Evolutionary conservation across 1,140 invertebrate genomes (phyloP), one percentile per base, ranked within the genome.

Genomic region (Cecropterus lyciades): DNA sequence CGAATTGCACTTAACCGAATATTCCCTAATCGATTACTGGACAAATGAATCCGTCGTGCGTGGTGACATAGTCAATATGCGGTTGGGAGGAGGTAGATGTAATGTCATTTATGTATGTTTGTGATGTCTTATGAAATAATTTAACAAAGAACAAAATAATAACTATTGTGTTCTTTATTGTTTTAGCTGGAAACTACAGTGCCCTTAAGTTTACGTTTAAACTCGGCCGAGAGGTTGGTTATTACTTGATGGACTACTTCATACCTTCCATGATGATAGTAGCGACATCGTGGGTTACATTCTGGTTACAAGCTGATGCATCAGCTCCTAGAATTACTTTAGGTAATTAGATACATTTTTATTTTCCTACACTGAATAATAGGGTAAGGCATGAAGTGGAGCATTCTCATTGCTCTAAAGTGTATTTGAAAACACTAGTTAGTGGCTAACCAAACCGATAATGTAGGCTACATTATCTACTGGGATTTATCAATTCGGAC

Each of bases 211-310:
- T 97, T 70, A 95, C 95, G 4, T 97, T 97, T 67, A 95, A 96
- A 77, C 82, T 98, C 10, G 94, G 95, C 0, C 93, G 97, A 24
- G 96, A 97, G 92, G 96, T 97, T 72, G 97, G 97, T 45, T 97
- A 97, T 82, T 98, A 98, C 75, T 92, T 98, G 49, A 97, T 98
- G 94, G 97, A 98, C 72, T 98, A 97, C 79, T 98, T 97, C 73
- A 94, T 98, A 64, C 97, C 97, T 0, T 97, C 97, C 4, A 97
- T 98, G 92, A 94, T 98, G 67, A 95, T 98, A 57, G 97, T 98
- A 3, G 95, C 95, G 11, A 96, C 97, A 62, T 98, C 97, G 0
- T 98, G 97, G 97, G 97, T 98, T 11, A 97, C 97, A 0, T 98
- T 98, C 78, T 98, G 97, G 97, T 88, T 98, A 49, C 97, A 98